A percentile compares a stretch with the other conserved stretches of the same genome.
Conservation (phyloP, 1,140 invertebrate species). For the Mylabris phalerata region DNA sequence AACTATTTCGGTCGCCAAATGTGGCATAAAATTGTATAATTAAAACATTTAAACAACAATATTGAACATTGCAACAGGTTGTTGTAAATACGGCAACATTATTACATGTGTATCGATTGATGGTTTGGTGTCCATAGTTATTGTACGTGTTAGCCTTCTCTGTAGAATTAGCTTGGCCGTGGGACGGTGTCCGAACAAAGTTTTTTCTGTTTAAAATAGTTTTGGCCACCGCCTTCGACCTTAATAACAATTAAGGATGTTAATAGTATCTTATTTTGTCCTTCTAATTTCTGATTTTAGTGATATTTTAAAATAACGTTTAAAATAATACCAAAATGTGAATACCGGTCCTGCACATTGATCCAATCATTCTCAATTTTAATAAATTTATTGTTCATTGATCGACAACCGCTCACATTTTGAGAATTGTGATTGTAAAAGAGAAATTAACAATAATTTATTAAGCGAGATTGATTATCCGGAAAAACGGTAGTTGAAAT, state of each 20-base stretch:
- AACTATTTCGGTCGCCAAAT: background rate
- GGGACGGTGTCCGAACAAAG: constrained; percentile 9
- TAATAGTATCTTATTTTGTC: constrained; percentile 24
- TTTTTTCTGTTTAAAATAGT: background rate
- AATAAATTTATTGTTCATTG: too few species aligned
- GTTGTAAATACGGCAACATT: constrained; percentile 24
- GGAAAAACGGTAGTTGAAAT: too few species aligned
- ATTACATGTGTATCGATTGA: constrained; percentile 27
- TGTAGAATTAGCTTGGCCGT: constrained; percentile 24
- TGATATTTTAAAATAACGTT: constrained; percentile 20
- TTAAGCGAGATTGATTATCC: too few species aligned
- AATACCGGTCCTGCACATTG: constrained; percentile 5
- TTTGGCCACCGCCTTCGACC: constrained; percentile 17
- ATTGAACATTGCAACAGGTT: constrained; percentile 8
- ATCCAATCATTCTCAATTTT: too few species aligned
- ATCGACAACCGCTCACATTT: too few species aligned
- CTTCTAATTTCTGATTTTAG: constrained; percentile 15
- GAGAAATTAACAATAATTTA: too few species aligned
- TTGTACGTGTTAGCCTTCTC: constrained; percentile 31
- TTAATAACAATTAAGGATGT: constrained; percentile 26
- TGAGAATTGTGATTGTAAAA: too few species aligned
- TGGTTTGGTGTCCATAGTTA: constrained; percentile 34
- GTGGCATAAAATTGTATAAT: constrained; percentile 5
- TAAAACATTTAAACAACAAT: constrained; percentile 11
- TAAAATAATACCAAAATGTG: constrained; percentile 16